Evolutionary conservation across 2,888 invertebrate species (phyloP).

Genomic region (Ditylenchus weischeri): DNA sequence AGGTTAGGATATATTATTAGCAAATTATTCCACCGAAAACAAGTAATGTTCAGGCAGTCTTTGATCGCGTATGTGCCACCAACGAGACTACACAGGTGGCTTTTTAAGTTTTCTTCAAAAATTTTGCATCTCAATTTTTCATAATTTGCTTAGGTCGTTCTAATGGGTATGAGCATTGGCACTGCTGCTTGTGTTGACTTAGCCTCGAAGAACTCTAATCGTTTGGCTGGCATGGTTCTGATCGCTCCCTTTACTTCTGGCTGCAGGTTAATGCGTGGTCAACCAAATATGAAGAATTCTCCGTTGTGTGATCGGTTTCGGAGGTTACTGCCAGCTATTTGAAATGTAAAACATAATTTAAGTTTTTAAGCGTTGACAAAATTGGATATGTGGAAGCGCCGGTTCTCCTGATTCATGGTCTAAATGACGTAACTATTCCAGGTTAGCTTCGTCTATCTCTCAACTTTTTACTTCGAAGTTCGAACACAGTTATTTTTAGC

Average conservation of each 20-base stretch:
- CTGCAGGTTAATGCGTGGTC: conserved; percentile 35
- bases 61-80: conserved; percentile 36
- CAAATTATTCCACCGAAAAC: too few relatives aligned
- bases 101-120: background rate
- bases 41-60: conserved; percentile 32
- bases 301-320: conserved; percentile 38
- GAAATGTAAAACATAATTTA: too few relatives aligned
- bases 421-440: too few relatives aligned
- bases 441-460: too few relatives aligned
- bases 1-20: conserved; percentile 15
- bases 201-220: conserved; percentile 31
- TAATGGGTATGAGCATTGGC: conserved; percentile 51
- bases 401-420: too few relatives aligned
- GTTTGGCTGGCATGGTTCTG: conserved; percentile 43
- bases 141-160: conserved; percentile 35
- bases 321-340: conserved; percentile 29
- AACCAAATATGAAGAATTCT: conserved; percentile 31
- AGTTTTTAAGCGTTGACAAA: too few relatives aligned
- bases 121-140: background rate
- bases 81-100: conserved; percentile 34
- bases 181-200: conserved; percentile 47
- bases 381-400: too few relatives aligned
- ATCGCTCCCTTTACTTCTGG: conserved; percentile 50
- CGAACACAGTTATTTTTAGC: too few relatives aligned
- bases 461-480: too few relatives aligned